Base-by-base conservation (phyloP, 2,888 invertebrate genomes). In the Mylabris sibirica region DNA sequence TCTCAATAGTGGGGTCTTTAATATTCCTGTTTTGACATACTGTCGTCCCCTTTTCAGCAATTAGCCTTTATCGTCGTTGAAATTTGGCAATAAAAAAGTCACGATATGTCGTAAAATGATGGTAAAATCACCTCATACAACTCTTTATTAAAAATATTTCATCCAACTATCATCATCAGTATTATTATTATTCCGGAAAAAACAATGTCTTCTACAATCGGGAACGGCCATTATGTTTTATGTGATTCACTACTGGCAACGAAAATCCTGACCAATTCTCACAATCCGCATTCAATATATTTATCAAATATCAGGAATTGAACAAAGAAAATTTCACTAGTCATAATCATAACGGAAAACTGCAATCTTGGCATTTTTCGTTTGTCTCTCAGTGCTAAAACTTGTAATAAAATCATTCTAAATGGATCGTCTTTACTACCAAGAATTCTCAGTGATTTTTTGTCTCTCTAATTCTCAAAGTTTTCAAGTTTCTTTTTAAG, bases 331-430 rank as follows among this genome's bases (percentile, higher is more conserved):
- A 66, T 60, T 66, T 60, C 61, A 64, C 60, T 66, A 64, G 64
- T 66, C 66, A 69, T 66, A 66, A 63, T 61, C 69, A 64, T 69
- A 66, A 60, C 61, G 63, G 35, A 69, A 64, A 63, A 44, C 17
- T 66, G 69, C 69, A 64, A 66, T 53, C 66, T 66, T 61, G 64
- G 61, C 69, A 66, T 41, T 69, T 66, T 64, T 57, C 60, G 9
- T n/a, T 14, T 44, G 44, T 44, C 44, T 44, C 44, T n/a, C n/a
- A 44, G 8, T 30, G 35, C 35, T 35, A 41, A n/a, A 44, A n/a
- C 2, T 44, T 44, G 17, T 44, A 44, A 44, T 44, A 44, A 44
- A 44, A 44, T 44, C 44, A 44, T 44, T 17, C 17, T 5, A 44
- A 44, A 44, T 44, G n/a, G 44, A 6, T 44, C 44, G 1, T n/a